These are phyloP conservation scores for Coelopa frigida DNA, from an alignment of 1,140 invertebrate genomes.

Conservation along the genomic window DNA sequence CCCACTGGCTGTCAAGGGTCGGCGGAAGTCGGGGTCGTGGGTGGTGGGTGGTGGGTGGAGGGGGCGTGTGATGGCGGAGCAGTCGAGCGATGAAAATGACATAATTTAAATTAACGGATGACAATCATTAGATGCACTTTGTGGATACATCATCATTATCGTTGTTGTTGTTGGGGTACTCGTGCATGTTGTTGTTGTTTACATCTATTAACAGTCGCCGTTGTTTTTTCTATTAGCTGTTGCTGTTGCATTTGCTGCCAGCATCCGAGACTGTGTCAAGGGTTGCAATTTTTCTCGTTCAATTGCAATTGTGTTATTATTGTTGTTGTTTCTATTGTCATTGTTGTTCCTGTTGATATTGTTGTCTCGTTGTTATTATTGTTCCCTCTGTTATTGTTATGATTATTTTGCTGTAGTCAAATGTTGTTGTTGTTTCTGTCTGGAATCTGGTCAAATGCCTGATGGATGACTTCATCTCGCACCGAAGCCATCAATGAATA, in stretches of 20 bases:
- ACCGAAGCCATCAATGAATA: no score
- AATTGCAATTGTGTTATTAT: background rate
- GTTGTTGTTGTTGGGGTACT: background rate
- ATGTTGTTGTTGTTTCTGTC: background rate
- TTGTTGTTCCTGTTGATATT: background rate
- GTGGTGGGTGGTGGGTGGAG: background rate
- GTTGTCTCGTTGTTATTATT: background rate
- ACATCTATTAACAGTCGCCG: no score
- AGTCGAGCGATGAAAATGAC: background rate
- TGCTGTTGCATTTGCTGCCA: background rate
- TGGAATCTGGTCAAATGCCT: no score
- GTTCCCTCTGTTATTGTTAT: background rate
- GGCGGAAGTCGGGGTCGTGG: background rate
- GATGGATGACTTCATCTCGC: no score
- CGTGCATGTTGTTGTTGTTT: conserved; percentile 12
- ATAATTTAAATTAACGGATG: conserved; percentile 5
- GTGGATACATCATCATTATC: background rate
- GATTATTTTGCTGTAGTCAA: background rate
- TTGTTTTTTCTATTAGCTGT: background rate
- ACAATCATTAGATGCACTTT: background rate
- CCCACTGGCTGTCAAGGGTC: no score
- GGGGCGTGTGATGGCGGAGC: background rate
- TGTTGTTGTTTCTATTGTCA: background rate
- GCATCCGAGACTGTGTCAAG: background rate
- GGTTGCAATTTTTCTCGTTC: background rate